A percentile compares a stretch with the other conserved stretches of the same genome.
Conservation (phyloP, 2,113 vertebrate species). For the Prietella phreatophila region DNA sequence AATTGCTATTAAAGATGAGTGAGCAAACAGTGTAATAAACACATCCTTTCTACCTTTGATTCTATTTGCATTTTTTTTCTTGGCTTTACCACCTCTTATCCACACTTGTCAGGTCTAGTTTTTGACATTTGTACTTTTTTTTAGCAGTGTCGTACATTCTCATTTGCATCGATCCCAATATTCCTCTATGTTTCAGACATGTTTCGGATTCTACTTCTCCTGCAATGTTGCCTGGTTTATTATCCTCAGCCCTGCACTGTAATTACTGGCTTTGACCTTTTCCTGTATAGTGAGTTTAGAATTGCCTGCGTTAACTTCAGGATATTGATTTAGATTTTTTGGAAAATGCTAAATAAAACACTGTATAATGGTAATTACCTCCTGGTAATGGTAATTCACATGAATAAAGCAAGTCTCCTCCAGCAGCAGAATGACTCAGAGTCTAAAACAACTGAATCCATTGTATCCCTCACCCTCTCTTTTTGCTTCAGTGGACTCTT, state of each 20-base stretch:
- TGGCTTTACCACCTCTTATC: background rate
- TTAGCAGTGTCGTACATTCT: background rate
- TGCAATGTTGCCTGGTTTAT: background rate
- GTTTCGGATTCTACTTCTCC: background rate
- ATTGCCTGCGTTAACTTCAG: background rate
- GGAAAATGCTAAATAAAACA: background rate
- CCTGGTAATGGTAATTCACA: background rate
- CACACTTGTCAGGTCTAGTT: too few relatives aligned
- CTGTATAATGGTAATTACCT: background rate
- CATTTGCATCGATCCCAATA: background rate
- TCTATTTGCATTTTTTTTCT: background rate
- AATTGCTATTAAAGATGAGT: background rate
- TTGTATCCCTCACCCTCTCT: background rate
- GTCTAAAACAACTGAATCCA: background rate
- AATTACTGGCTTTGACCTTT: constrained; percentile 5
- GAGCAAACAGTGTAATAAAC: background rate
- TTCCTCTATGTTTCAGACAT: background rate
- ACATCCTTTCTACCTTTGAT: background rate
- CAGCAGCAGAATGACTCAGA: background rate
- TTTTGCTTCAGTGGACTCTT: background rate
- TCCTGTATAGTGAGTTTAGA: background rate
- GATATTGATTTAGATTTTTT: background rate
- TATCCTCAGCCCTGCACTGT: background rate
- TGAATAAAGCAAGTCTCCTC: background rate
- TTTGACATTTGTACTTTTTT: background rate